phyloP scores from a whole-genome alignment of 2,888 invertebrate genomes.

The Epirrita christyi region DNA sequence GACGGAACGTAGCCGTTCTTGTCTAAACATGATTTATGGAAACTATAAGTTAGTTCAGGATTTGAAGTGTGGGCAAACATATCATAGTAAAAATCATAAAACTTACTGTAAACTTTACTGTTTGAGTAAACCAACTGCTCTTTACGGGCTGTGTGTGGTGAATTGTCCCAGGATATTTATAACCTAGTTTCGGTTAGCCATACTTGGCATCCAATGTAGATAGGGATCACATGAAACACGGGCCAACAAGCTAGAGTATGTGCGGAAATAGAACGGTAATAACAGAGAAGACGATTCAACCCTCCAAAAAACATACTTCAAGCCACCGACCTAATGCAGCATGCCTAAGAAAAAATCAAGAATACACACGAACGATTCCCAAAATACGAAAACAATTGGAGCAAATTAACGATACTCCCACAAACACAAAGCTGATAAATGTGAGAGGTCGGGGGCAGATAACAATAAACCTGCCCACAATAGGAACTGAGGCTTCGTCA shows the following conservation, averaged over 20 bases:
- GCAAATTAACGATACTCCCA: slow-evolving; percentile 24
- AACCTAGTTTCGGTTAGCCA: slow-evolving; percentile 40
- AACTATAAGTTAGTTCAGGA: too few relatives aligned
- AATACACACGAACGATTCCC: too few relatives aligned
- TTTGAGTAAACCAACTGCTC: too few relatives aligned
- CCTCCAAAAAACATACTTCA: neutral
- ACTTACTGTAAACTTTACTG: too few relatives aligned
- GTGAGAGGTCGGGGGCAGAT: slow-evolving; percentile 22
- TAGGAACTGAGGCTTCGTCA: slow-evolving; percentile 13
- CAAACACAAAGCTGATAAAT: slow-evolving; percentile 30
- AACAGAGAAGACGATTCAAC: too few relatives aligned
- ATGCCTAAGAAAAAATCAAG: too few relatives aligned
- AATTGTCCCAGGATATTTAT: slow-evolving; percentile 44
- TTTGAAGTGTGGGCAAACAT: too few relatives aligned
- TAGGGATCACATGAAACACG: slow-evolving; percentile 37
- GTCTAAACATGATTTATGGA: too few relatives aligned
- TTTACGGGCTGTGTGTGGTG: slow-evolving; percentile 28
- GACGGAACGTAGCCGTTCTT: too few relatives aligned
- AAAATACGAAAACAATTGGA: slow-evolving; percentile 10
- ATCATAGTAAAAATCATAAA: too few relatives aligned
- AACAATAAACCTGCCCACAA: slow-evolving; percentile 31
- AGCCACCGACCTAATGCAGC: neutral
- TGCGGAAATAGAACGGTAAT: too few relatives aligned
- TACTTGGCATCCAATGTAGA: slow-evolving; percentile 42
- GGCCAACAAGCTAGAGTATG: too few relatives aligned